Evolutionary conservation across 2,797 vertebrate species (phyloP).

Genomic region (Loriculus beryllinus): DNA sequence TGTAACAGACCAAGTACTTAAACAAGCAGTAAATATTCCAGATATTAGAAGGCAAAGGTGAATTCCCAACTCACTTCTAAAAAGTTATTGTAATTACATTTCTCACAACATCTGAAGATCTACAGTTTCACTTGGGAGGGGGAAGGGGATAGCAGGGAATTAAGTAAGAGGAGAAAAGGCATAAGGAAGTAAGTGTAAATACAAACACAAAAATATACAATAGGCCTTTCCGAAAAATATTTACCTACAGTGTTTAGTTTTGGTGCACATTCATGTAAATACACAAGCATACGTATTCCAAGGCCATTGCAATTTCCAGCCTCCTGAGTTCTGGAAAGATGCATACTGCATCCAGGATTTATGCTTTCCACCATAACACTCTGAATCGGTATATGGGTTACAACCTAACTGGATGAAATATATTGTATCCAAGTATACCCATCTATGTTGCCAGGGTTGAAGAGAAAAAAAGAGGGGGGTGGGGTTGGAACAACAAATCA

Average conservation of each 20-base stretch:
- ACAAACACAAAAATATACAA: background rate
- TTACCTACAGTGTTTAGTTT: background rate
- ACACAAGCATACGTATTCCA: background rate
- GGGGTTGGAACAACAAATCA: background rate
- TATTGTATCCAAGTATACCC: background rate
- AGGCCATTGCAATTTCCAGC: background rate
- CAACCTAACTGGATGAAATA: background rate
- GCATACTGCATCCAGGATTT: background rate
- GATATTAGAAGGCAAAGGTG: background rate
- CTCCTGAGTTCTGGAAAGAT: background rate
- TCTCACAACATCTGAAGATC: background rate
- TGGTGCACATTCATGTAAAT: background rate
- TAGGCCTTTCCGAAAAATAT: background rate
- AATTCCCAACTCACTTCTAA: background rate
- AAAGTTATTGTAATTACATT: background rate
- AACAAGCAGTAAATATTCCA: background rate
- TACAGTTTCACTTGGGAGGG: background rate
- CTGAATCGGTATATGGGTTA: rapidly evolving
- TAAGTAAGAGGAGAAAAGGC: background rate
- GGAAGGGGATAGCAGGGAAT: background rate
- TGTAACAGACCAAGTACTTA: background rate
- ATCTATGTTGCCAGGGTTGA: rapidly evolving
- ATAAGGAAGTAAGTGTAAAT: background rate
- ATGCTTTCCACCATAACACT: background rate
- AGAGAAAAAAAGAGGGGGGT: too few relatives aligned